Base-by-base conservation (phyloP, 1,140 invertebrate genomes). In the Monomorium pharaonis region DNA sequence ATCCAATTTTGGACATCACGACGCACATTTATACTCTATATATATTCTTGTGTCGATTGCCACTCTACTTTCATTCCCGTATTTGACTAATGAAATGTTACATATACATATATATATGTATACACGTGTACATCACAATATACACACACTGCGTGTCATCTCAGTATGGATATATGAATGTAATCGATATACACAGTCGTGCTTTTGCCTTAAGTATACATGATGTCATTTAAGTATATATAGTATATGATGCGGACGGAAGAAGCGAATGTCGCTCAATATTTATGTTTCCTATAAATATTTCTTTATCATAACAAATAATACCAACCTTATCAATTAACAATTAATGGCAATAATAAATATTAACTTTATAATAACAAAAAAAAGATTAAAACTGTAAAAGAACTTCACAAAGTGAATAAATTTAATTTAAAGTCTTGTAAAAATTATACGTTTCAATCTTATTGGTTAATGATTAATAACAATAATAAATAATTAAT, bases 61-160 rank as follows among this genome's bases (percentile, higher is more conserved):
- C 37, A 78, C n/a, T 80, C n/a, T 65, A 78, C 83, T 88, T 88
- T 88, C 86, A 86, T 88, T 72, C 33, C 86, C 67, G 24, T 88
- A 80, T 86, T 72, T 33, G 75, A 75, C 54, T 86, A 88, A 88
- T 83, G 69, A 72, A 60, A 88, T 86, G 70, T 67, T 51, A 69
- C 33, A 37, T 77, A 67, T 49, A 77, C 63, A 21, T 30, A 49
- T 18, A 44, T 44, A 12, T 74, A 47, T 7, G 51, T 42, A n/a
- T 74, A 58, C 67, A 9, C 10, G 12, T 18, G n/a, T 24, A 21
- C 51, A 70, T 47, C 14, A 67, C 14, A 67, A 30, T 33, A 47
- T 24, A 58, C 24, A 56, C 14, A 21, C 18, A 81, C 7, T 18
- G 18, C 4, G 49, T 72, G 18, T 72, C 65, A 74, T 24, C 51